These are phyloP conservation scores for Drosophila robusta DNA, from an alignment of 2,888 invertebrate species.

Conservation along the genomic window DNA sequence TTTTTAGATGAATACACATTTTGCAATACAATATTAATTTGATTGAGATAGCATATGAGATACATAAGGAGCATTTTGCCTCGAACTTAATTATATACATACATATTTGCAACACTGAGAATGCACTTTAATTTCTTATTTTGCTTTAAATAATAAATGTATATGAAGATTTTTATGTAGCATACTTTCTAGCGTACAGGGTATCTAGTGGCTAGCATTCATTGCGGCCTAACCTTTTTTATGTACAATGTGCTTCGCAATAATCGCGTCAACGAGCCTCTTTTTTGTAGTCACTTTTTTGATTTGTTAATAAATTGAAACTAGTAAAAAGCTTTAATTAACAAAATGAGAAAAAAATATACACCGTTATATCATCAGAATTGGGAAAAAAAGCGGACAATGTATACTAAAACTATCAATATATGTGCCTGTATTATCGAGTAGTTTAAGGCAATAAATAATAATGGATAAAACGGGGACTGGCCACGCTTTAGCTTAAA, in stretches of 20 bases:
- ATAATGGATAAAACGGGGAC: background rate
- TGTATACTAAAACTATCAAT: background rate
- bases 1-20: too few relatives aligned
- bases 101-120: too few relatives aligned
- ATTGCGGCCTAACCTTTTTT: background rate
- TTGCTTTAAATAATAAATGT: too few relatives aligned
- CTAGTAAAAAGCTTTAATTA: conserved; percentile 30
- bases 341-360: background rate
- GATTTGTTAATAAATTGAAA: conserved; percentile 35
- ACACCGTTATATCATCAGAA: conserved; percentile 28
- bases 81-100: too few relatives aligned
- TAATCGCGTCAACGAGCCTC: conserved; percentile 32
- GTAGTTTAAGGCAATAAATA: background rate
- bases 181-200: conserved; percentile 29
- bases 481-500: too few relatives aligned
- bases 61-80: too few relatives aligned
- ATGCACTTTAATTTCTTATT: too few relatives aligned
- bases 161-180: background rate
- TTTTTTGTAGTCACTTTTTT: conserved; percentile 5
- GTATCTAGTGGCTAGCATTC: conserved; percentile 18
- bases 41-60: too few relatives aligned
- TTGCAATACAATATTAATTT: too few relatives aligned
- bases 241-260: conserved; percentile 8
- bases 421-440: background rate
- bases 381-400: background rate